phyloP scores from a whole-genome alignment of 2,888 invertebrate species.

The Mantis religiosa region DNA sequence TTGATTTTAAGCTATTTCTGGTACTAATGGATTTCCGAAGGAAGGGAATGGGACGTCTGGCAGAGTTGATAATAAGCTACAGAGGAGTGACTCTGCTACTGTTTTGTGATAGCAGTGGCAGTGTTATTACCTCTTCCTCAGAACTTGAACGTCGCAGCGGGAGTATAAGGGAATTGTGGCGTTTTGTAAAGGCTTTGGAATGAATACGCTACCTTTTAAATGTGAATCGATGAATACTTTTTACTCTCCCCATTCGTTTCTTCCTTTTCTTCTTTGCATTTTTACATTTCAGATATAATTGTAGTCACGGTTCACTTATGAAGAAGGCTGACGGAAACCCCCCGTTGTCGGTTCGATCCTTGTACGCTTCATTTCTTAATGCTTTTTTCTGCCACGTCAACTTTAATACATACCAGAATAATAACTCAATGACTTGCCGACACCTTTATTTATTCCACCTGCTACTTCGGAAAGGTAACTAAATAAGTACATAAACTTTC shows the following conservation, averaged over 20 bases:
- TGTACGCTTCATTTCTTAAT: background rate
- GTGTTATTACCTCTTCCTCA: background rate
- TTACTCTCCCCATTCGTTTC: background rate
- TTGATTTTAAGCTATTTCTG: background rate
- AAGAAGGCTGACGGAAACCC: background rate
- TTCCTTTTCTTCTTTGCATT: background rate
- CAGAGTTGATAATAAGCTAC: background rate
- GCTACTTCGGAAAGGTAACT: background rate
- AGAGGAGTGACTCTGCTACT: conserved; percentile 20
- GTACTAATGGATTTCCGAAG: background rate
- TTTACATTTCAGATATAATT: background rate
- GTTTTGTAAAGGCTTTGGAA: background rate
- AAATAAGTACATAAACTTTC: too few species aligned
- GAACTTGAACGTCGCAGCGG: background rate
- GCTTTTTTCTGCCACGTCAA: background rate
- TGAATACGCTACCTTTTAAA: background rate
- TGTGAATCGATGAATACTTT: background rate
- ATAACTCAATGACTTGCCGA: background rate
- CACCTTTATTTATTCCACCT: background rate
- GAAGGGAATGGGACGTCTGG: background rate
- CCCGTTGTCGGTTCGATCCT: background rate
- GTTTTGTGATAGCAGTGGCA: conserved; percentile 19
- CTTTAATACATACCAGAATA: background rate
- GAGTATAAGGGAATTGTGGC: background rate
- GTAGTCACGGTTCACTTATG: background rate